These are phyloP conservation scores for Drosophila elegans DNA, from an alignment of 1,140 invertebrate genomes.

Conservation along the genomic window DNA sequence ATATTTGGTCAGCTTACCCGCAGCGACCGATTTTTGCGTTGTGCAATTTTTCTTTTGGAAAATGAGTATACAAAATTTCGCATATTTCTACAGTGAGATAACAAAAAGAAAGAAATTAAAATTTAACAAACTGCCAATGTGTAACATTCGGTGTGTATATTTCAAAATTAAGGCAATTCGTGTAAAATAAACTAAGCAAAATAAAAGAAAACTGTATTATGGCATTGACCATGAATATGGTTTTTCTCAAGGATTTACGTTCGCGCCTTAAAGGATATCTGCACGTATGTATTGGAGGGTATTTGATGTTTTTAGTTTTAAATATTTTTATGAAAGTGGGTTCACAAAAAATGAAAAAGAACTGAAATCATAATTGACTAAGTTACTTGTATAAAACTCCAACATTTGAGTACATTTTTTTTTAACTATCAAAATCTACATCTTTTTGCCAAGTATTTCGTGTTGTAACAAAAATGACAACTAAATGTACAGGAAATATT, in stretches of 20 bases:
- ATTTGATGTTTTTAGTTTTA: neutral
- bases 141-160: conserved; percentile 1
- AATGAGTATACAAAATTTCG: conserved; percentile 63
- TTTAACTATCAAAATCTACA: neutral
- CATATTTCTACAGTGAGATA: conserved; percentile 58
- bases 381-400: too few relatives aligned
- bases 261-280: conserved; percentile 83
- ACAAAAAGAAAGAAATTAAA: conserved; percentile 50
- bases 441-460: neutral
- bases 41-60: conserved; percentile 64
- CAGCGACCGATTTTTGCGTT: conserved; percentile 59
- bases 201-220: conserved; percentile 39
- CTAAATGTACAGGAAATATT: conserved; percentile 21
- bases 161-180: neutral
- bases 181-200: conserved; percentile 24
- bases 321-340: neutral
- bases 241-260: conserved; percentile 82
- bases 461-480: neutral
- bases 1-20: conserved; percentile 67
- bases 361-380: too few relatives aligned
- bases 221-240: conserved; percentile 83
- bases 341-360: too few relatives aligned
- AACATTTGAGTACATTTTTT: neutral
- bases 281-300: conserved; percentile 71
- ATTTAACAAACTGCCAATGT: conserved; percentile 5